These are phyloP conservation scores for Drosophila biarmipes DNA, from an alignment of 1,140 invertebrate genomes.

Conservation along the genomic window DNA sequence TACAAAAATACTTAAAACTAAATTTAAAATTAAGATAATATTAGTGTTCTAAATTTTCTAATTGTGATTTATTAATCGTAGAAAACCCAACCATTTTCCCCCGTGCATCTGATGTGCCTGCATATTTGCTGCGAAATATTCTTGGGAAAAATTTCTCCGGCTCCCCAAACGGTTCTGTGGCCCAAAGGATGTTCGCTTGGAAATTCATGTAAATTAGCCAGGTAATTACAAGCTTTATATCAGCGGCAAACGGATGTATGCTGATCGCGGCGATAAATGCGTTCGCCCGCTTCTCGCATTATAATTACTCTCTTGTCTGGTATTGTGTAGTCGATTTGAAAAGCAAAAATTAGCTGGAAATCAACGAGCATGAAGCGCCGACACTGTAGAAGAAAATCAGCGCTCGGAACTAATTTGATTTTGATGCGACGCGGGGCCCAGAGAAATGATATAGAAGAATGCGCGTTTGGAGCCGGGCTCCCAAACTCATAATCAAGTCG, in stretches of 20 bases:
- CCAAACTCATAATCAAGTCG: constrained; percentile 37
- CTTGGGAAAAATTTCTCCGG: constrained; percentile 59
- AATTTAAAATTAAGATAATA: neutral
- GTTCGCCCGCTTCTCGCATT: constrained; percentile 71
- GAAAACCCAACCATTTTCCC: neutral
- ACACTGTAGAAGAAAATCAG: constrained; percentile 70
- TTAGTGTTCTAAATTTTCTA: too few species aligned
- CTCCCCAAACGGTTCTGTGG: constrained; percentile 3
- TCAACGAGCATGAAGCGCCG: constrained; percentile 75
- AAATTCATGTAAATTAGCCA: constrained; percentile 73
- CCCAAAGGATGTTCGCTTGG: constrained; percentile 70
- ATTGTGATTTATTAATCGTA: too few species aligned
- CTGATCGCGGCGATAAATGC: constrained; percentile 77
- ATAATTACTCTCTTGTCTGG: constrained; percentile 72
- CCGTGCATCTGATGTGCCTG: constrained; percentile 13
- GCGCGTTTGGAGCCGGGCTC: constrained; percentile 42
- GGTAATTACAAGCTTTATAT: constrained; percentile 66
- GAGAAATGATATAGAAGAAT: constrained; percentile 72
- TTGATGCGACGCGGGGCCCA: constrained; percentile 64
- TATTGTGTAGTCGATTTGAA: constrained; percentile 48
- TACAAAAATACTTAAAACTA: neutral
- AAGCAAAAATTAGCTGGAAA: constrained; percentile 75
- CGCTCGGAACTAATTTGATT: constrained; percentile 81
- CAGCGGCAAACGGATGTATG: constrained; percentile 66
- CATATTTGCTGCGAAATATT: constrained; percentile 66